Evolutionary conservation across 2,797 vertebrate species (phyloP).

Genomic region (Macrochelys suwanniensis): DNA sequence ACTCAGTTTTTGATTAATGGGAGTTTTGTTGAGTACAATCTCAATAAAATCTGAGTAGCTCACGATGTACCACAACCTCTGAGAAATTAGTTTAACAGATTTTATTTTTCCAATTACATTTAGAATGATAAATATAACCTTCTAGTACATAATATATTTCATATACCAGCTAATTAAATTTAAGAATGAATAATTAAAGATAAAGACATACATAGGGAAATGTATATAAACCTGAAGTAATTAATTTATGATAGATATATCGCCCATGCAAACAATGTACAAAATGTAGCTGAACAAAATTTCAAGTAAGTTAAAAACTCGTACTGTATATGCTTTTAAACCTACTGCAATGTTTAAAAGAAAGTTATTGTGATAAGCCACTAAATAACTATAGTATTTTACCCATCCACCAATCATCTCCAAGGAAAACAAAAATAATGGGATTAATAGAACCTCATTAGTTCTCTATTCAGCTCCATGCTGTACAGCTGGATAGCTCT

Average conservation of each 20-base stretch:
- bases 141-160: not conserved
- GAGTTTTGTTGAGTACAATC: not conserved
- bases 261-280: not conserved
- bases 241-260: not conserved
- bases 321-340: not conserved
- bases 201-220: not conserved
- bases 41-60: not conserved
- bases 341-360: not conserved
- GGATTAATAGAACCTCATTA: not conserved
- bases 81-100: not conserved
- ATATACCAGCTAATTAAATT: not conserved
- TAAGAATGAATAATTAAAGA: not conserved
- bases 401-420: not conserved
- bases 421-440: not conserved
- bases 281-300: not conserved
- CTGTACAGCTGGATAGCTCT: not conserved
- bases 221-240: not conserved
- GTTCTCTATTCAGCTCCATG: not conserved
- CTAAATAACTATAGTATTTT: not conserved
- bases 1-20: not conserved
- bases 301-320: not conserved
- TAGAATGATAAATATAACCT: not conserved
- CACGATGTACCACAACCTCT: conserved; percentile 4
- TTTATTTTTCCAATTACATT: not conserved
- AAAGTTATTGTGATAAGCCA: not conserved